These are phyloP conservation scores for Penaeus chinensis DNA, from an alignment of 1,140 invertebrate species.

Conservation along the genomic window DNA sequence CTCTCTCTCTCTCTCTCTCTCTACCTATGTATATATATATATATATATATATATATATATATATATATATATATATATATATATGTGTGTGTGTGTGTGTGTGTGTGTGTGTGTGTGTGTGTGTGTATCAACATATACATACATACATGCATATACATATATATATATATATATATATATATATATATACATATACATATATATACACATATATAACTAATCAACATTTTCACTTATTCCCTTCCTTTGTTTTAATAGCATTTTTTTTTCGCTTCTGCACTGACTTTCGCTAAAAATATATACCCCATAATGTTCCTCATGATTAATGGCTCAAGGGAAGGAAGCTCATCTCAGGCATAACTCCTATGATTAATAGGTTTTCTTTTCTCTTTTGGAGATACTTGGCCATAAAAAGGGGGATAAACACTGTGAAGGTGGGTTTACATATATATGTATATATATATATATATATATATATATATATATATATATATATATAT, in stretches of 20 bases:
- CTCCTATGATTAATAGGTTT: neutral
- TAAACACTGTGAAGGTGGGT: neutral
- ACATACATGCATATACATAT: slow-evolving; percentile 9
- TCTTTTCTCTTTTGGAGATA: neutral
- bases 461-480: slow-evolving; percentile 22
- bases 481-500: slow-evolving; percentile 26
- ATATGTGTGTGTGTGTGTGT: neutral
- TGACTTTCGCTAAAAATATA: no score
- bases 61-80: no score
- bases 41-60: no score
- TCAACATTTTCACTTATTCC: neutral
- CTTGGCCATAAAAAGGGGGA: neutral
- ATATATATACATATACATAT: slow-evolving; percentile 19
- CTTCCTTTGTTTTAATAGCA: neutral
- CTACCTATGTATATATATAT: no score
- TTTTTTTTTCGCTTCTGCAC: neutral
- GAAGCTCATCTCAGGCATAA: no score
- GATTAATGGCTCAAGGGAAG: no score
- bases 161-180: neutral
- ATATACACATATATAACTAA: neutral
- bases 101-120: neutral
- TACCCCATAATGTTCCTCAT: no score
- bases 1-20: no score
- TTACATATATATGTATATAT: neutral
- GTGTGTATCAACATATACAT: neutral